These are phyloP conservation scores for Pinctada fucata DNA, from an alignment of 2,888 invertebrate species.

Conservation along the genomic window DNA sequence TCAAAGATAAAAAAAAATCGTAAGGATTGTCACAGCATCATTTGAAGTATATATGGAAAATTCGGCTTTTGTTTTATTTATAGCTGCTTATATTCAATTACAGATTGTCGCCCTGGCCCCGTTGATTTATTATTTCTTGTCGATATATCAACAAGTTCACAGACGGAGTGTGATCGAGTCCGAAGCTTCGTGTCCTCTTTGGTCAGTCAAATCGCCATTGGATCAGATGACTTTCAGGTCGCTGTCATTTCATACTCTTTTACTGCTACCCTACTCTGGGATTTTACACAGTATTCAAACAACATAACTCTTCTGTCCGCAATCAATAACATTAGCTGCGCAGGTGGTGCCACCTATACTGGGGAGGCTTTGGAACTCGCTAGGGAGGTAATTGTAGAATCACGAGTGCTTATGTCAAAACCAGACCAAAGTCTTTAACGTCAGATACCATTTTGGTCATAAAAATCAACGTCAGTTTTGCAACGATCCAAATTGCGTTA, in stretches of 20 bases:
- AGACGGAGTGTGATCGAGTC: not conserved
- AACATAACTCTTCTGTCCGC: slow-evolving; percentile 12
- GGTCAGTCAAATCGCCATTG: slow-evolving; percentile 26
- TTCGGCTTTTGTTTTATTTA: too few relatives aligned
- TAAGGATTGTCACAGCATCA: too few relatives aligned
- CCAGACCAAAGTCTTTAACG: too few relatives aligned
- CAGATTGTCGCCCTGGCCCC: too few relatives aligned
- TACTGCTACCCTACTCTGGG: slow-evolving; percentile 15
- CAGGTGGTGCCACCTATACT: slow-evolving; percentile 11
- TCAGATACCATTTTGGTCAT: too few relatives aligned
- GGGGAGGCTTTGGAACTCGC: slow-evolving; percentile 14
- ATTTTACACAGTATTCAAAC: slow-evolving; percentile 3
- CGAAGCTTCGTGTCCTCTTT: slow-evolving; percentile 1
- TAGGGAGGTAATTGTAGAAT: slow-evolving; percentile 1
- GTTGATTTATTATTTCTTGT: too few relatives aligned
- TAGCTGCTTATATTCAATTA: too few relatives aligned
- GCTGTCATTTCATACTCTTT: slow-evolving; percentile 27
- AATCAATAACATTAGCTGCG: not conserved
- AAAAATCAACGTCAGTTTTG: too few relatives aligned
- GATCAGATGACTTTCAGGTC: slow-evolving; percentile 32
- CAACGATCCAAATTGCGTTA: too few relatives aligned
- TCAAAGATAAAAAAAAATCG: too few relatives aligned
- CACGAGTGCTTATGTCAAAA: not conserved
- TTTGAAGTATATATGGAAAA: too few relatives aligned
- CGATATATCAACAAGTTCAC: slow-evolving; percentile 6